Base-by-base conservation (phyloP, 1,140 invertebrate species). In the Schlechtendalia chinensis region DNA sequence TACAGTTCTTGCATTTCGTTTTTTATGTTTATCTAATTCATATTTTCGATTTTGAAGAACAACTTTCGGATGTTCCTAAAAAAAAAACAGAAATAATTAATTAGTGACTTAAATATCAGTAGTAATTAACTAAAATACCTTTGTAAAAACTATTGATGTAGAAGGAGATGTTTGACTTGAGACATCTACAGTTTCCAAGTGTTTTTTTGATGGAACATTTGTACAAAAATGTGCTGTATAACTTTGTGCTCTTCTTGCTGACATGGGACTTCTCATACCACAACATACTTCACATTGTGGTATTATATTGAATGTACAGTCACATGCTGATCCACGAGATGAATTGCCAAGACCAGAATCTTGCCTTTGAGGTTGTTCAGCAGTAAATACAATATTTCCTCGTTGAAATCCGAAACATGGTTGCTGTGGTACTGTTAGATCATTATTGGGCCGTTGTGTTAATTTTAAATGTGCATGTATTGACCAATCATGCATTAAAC, bases 251-350 rank as follows among this genome's bases (percentile, higher is more conserved):
- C 84, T 83, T 3, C 85, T 83, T 11, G 84, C 80, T 59, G 81
- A 80, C n/a, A 81, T 82, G 16, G 83, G 83, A 32, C 83, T 83
- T 47, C 81, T 74, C 32, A 82, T 81, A 74, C 81, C 82, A 59
- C 75, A 75, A 56, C 82, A 82, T 29, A 82, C 79, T 61, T 82
- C 82, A 67, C 82, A 82, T 50, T 81, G 53, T 39, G 80, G 59
- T 58, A n/a, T 24, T 69, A 90, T 84, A 83, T 89, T 92, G 83
- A 90, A 92, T 0, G 91, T 91, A 84, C 91, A 92, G 65, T 88
- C 89, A 81, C 90, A 92, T 6, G 86, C 83, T 8, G 87, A 84
- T 54, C 86, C 86, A 67, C 85, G 86, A 0, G 86, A 85, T 53
- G 61, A 67, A 81, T 27, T 81, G 6, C 61, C 47, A 14, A 79